Conservation (phyloP, 2,797 vertebrate species). For the Labeo calbasu region DNA sequence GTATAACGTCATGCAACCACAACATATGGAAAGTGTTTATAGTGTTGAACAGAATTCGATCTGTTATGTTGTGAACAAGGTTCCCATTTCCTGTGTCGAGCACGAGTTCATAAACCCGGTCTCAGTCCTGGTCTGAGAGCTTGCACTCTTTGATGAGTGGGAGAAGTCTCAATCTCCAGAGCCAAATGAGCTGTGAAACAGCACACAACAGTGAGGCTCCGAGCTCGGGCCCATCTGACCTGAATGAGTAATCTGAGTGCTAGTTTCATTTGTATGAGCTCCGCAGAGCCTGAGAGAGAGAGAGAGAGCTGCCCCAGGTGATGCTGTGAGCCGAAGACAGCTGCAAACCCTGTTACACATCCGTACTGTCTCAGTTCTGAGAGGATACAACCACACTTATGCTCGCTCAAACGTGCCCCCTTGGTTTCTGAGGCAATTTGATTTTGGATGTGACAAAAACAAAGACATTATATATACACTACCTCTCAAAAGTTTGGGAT, state of each 20-base stretch:
- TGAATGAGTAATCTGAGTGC: conserved; percentile 62
- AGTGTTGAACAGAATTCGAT: neutral
- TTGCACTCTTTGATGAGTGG: conserved; percentile 25
- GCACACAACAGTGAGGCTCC: conserved; percentile 26
- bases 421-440: neutral
- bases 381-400: neutral
- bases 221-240: conserved; percentile 61
- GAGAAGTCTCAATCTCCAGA: conserved; percentile 50
- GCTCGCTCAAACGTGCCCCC: neutral
- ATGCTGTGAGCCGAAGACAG: conserved; percentile 44
- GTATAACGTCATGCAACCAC: neutral
- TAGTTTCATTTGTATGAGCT: conserved; percentile 58
- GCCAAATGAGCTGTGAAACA: conserved; percentile 7
- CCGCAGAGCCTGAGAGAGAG: conserved; percentile 16
- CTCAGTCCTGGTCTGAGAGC: conserved; percentile 38
- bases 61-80: conserved; percentile 1
- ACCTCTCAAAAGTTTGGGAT: neutral
- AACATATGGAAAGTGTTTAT: neutral
- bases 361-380: conserved; percentile 37
- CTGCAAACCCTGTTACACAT: conserved; percentile 34
- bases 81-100: neutral
- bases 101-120: neutral
- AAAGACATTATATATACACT: neutral
- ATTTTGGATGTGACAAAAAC: neutral
- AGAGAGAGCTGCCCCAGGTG: conserved; percentile 38